Percentiles rank a stretch among this genome's conserved stretches.
Evolutionary conservation across 2,113 vertebrate species (phyloP).

Genomic region (Ciconia stormi): DNA sequence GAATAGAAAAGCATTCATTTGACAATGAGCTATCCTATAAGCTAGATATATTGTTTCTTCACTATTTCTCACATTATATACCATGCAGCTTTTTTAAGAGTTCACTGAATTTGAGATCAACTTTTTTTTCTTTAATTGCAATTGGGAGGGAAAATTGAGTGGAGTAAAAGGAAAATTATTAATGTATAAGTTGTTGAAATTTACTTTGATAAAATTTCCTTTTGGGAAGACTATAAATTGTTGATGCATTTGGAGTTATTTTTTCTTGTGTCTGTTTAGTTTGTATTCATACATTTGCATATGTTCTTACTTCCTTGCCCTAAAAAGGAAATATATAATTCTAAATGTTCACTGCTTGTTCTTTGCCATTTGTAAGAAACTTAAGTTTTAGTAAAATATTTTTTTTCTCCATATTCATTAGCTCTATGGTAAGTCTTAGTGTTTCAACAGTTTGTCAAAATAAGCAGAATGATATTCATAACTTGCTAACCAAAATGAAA

Average conservation of each 20-base stretch:
- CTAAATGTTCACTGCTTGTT: neutral
- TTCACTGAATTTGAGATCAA: neutral
- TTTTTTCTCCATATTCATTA: neutral
- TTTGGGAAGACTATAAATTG: neutral
- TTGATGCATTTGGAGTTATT: neutral
- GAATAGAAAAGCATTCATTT: neutral
- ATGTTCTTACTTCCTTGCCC: neutral
- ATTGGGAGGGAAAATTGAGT: neutral
- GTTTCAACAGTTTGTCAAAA: neutral
- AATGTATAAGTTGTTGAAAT: neutral
- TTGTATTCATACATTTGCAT: neutral
- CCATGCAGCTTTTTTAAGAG: neutral
- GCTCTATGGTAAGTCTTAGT: neutral
- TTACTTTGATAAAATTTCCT: neutral
- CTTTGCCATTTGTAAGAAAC: neutral
- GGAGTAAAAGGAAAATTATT: neutral
- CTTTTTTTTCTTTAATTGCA: neutral
- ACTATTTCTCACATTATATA: neutral
- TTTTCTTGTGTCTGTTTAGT: neutral
- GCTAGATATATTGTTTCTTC: neutral
- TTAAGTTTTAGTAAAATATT: neutral
- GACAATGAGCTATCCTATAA: neutral
- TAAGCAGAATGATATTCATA: neutral
- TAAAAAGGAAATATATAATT: neutral
- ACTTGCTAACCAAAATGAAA: constrained; percentile 8